These are phyloP conservation scores for Pomacea maculata DNA, from an alignment of 1,140 invertebrate genomes.

Conservation along the genomic window DNA sequence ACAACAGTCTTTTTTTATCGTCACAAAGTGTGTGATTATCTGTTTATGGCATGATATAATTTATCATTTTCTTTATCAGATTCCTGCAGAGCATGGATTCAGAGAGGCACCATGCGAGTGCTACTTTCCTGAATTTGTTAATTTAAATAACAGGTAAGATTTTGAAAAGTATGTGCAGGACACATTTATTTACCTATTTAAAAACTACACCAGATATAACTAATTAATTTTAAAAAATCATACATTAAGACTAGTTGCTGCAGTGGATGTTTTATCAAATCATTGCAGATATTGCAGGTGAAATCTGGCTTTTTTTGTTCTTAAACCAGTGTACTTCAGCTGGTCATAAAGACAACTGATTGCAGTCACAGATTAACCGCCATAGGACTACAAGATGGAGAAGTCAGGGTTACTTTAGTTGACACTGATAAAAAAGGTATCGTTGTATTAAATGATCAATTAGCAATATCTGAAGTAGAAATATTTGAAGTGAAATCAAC, in stretches of 20 bases:
- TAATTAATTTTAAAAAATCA: not conserved
- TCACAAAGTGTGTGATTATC: not conserved
- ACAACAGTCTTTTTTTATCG: not conserved
- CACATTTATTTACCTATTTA: not conserved
- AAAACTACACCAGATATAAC: not conserved
- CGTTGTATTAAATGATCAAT: not conserved
- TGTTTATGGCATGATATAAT: not conserved
- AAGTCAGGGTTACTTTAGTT: conserved; percentile 69
- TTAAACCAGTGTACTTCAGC: conserved; percentile 70
- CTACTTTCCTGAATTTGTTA: conserved; percentile 72
- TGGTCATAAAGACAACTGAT: conserved; percentile 60
- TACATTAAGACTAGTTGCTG: not conserved
- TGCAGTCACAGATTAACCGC: conserved; percentile 68
- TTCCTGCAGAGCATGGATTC: not conserved
- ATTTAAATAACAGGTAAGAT: conserved; percentile 64
- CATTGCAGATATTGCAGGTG: not conserved
- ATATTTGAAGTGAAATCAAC: not conserved
- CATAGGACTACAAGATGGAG: conserved; percentile 75
- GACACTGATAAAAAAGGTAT: conserved; percentile 65
- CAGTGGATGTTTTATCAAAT: not conserved
- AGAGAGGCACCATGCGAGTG: conserved; percentile 63
- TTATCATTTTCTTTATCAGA: not conserved
- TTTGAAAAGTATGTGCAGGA: not conserved
- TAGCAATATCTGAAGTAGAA: not conserved
- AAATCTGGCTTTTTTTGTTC: not conserved